A percentile compares a stretch with the other conserved stretches of the same genome.
Evolutionary conservation across 2,888 invertebrate genomes (phyloP).

Genomic region (Agapostemon virescens): DNA sequence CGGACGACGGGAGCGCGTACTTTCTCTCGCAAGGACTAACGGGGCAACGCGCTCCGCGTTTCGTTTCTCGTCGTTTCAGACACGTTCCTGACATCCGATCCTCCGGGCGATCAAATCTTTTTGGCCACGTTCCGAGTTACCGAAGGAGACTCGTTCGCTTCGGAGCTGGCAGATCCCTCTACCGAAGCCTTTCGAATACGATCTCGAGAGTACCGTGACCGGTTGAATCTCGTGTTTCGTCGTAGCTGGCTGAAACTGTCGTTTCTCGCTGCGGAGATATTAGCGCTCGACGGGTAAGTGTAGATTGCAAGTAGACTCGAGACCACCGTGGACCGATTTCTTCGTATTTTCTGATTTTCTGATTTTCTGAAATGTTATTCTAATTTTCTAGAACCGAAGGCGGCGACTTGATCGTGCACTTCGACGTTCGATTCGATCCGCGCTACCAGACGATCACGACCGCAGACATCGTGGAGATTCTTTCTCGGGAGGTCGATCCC

Average conservation of each 20-base stretch:
- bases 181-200: constrained; percentile 87
- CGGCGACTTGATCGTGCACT: constrained; percentile 90
- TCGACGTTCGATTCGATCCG: constrained; percentile 92
- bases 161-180: constrained; percentile 85
- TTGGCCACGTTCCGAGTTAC: constrained; percentile 89
- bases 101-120: constrained; percentile 90
- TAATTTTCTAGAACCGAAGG: constrained; percentile 83
- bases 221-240: constrained; percentile 88
- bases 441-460: constrained; percentile 85
- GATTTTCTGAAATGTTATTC: background rate
- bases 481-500: constrained; percentile 85
- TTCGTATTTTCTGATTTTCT: too few relatives aligned
- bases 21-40: background rate
- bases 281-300: constrained; percentile 91
- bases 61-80: constrained; percentile 81
- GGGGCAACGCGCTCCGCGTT: background rate
- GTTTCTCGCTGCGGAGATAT: constrained; percentile 89
- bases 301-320: too few relatives aligned
- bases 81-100: constrained; percentile 87
- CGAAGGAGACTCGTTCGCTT: constrained; percentile 86
- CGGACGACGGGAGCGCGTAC: too few relatives aligned
- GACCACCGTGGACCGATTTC: too few relatives aligned
- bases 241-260: constrained; percentile 88
- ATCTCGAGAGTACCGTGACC: constrained; percentile 88
- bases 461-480: constrained; percentile 85